Evolutionary conservation across 2,113 vertebrate genomes (phyloP), one percentile per base, ranked within the genome.

Genomic region (Erythrolamprus reginae): DNA sequence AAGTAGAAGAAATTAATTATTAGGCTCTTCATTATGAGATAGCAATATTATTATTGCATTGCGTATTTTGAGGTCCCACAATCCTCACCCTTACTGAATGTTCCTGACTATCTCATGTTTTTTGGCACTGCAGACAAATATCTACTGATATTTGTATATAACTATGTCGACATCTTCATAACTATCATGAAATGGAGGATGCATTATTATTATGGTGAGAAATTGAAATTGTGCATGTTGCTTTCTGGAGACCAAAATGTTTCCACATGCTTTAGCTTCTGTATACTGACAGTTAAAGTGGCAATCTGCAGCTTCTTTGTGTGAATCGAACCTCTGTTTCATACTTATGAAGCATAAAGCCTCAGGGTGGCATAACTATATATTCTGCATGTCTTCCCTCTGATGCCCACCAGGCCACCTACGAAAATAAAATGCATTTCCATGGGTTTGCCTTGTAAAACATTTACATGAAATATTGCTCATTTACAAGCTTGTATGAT

Each of bases 381-480:
- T 82, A 93, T 96, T 96, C 94, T 1, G 53, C 21, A 56, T 83
- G 12, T 91, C 26, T 90, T 92, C 94, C 95, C 93, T 94, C 91
- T 88, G 92, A 90, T 61, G 84, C 88, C 28, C 94, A 95, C 92
- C 26, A 91, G 85, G 90, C 91, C 38, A 93, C 48, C 28, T 93
- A 90, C 85, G 94, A 95, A 95, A 96, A 94, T 92, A 95, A 95
- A 70, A 94, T 92, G 47, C 23, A 94, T 89, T 90, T 92, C 90
- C 85, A 70, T 93, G 94, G 89, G 33, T 93, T 93, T 96, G 94
- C 87, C 90, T 95, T 95, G 90, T 93, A 95, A 96, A 97, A 94
- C 94, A 96, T 94, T 97, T 96, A 93, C 92, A 92, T 92, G 88
- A 93, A 96, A 96, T 88, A 95, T 91, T 91, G 91, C 61, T 83